Percentiles rank a stretch among this genome's conserved stretches.
Evolutionary conservation across 2,797 vertebrate genomes (phyloP).

Genomic region (Simalia tracyae): DNA sequence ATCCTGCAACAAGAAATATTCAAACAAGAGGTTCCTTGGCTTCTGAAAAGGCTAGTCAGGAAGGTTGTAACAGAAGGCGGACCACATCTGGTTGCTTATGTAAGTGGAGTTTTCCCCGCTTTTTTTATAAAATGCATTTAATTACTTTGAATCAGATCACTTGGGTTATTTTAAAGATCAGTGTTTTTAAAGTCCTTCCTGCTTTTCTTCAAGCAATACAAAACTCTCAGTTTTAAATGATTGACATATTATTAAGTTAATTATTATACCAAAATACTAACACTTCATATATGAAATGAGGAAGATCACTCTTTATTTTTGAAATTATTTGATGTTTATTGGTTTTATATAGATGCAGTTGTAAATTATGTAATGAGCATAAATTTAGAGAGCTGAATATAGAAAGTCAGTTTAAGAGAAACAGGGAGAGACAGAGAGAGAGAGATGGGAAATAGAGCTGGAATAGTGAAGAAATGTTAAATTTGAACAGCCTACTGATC

Average conservation of each 20-base stretch:
- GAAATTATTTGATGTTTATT: neutral
- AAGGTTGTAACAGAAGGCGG: conserved; percentile 84
- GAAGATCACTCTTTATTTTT: neutral
- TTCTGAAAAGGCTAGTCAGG: conserved; percentile 81
- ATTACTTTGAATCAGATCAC: neutral
- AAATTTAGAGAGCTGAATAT: neutral
- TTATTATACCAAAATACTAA: neutral
- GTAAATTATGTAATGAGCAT: neutral
- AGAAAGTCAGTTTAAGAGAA: neutral
- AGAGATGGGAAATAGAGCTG: neutral
- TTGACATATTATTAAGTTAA: neutral
- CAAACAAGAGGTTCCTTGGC: conserved; percentile 83
- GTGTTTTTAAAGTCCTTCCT: too few species aligned
- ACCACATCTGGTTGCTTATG: conserved; percentile 83
- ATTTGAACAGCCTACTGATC: neutral
- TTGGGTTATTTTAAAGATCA: neutral
- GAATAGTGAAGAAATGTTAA: neutral
- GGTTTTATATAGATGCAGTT: neutral
- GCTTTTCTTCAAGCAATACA: neutral
- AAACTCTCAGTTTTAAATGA: neutral
- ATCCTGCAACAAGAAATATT: conserved; percentile 79
- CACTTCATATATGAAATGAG: neutral
- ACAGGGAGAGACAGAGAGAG: neutral
- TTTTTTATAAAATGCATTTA: neutral
- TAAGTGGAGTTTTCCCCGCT: conserved; percentile 72